These are phyloP conservation scores for Plutomurus gul DNA, from an alignment of 1,140 invertebrate genomes.

Conservation along the genomic window DNA sequence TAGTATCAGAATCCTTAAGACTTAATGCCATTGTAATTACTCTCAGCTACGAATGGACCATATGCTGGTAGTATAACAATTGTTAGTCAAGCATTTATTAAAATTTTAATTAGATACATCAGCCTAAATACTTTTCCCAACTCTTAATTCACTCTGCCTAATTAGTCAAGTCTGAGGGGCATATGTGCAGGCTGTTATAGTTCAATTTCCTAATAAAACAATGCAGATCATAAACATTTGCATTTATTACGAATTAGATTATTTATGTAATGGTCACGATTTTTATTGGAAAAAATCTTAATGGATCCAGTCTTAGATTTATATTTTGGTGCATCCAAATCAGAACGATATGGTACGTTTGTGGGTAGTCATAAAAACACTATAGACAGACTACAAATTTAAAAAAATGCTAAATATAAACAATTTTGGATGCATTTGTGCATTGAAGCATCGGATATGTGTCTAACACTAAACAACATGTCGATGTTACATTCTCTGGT, in stretches of 20 bases:
- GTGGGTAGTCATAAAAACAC: too few relatives aligned
- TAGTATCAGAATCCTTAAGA: conserved; percentile 11
- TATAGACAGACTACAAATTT: too few relatives aligned
- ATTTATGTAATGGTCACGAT: too few relatives aligned
- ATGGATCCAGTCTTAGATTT: too few relatives aligned
- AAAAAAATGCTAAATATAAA: too few relatives aligned
- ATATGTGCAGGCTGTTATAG: background rate
- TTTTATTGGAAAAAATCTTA: too few relatives aligned
- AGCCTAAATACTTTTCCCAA: conserved; percentile 9
- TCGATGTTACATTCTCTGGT: too few relatives aligned
- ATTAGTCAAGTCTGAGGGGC: background rate
- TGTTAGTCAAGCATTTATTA: conserved; percentile 14
- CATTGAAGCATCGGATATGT: too few relatives aligned
- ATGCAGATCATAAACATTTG: background rate
- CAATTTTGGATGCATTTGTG: too few relatives aligned
- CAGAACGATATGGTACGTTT: too few relatives aligned
- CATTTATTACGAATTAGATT: background rate
- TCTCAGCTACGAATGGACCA: background rate
- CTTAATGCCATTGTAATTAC: conserved; percentile 10
- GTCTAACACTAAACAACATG: too few relatives aligned
- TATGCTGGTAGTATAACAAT: background rate
- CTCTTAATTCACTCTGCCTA: background rate
- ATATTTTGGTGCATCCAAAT: too few relatives aligned
- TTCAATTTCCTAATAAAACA: background rate
- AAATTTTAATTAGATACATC: conserved; percentile 4